Evolutionary conservation across 2,888 invertebrate genomes (phyloP), one percentile per base, ranked within the genome.

Genomic region (Meliscaeva auricollis): DNA sequence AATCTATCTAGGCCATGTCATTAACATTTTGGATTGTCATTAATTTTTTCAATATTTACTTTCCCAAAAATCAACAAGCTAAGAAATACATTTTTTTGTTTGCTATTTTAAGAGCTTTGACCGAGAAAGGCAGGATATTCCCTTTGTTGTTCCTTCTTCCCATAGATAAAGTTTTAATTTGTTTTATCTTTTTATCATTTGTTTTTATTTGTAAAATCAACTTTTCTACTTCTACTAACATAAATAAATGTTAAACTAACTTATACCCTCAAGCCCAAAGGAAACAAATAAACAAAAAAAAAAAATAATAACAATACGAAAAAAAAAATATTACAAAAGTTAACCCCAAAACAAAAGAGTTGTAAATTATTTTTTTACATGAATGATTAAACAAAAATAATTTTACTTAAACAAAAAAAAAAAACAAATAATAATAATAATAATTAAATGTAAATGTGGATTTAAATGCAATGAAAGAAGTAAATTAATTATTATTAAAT

Each of bases 331-430:
- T 68, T 58, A 35, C 62, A 41, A 78, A 58, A 78, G 60, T 64
- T 66, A 73, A 72, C 52, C 46, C 38, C 38, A 73, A 79, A 68
- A 66, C 20, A 54, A 50, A 74, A 80, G 76, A 81, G 76, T 76
- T 85, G 81, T 85, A 85, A 81, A 85, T 85, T 85, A 85, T 85
- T 85, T 85, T 85, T 85, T 85, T 85, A 85, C 85, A 81, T 85
- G 76, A 76, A 84, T 74, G 73, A 79, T 69, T 54, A 73, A 78
- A 48, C 77, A 62, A 66, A 6, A 76, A 60, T 17, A 75, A 64
- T 75, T 58, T 75, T 78, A 46, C 32, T 62, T 44, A 60, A 72
- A 72, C 17, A 70, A 70, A 56, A 26, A 20, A 38, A 38, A 4
- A 38, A 11, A 38, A 38, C 8, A 32, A 44, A 41, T 15, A 81